Conservation (phyloP, 1,140 invertebrate genomes). For the Halesus radiatus region DNA sequence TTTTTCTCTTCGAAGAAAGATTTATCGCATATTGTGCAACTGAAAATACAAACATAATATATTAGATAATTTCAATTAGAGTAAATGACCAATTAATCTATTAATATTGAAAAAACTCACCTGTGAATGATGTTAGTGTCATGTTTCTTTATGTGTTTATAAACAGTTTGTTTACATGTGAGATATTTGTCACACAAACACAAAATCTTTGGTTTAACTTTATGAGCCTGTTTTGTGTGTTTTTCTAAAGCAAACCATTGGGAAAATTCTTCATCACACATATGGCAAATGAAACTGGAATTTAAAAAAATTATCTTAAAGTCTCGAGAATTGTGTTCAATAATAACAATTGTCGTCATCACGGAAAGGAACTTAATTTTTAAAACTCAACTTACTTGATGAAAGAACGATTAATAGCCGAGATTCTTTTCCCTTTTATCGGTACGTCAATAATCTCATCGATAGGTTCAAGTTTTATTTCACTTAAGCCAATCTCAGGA, state of each 20-base stretch:
- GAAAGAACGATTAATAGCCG: not conserved
- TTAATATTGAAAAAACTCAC: not conserved
- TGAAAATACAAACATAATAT: not conserved
- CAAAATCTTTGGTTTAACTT: conserved; percentile 8
- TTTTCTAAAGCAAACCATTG: conserved; percentile 9
- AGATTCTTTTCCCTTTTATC: not conserved
- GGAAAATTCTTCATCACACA: conserved; percentile 4
- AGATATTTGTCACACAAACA: conserved; percentile 21
- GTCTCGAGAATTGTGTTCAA: too few relatives aligned
- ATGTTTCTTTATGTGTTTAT: conserved; percentile 14
- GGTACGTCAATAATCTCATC: too few relatives aligned
- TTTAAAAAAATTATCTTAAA: too few relatives aligned
- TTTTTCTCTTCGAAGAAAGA: not conserved
- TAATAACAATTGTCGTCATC: too few relatives aligned
- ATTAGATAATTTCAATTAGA: too few relatives aligned
- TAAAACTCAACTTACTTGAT: not conserved
- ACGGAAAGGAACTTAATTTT: not conserved
- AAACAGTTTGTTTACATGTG: not conserved
- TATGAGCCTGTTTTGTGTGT: not conserved
- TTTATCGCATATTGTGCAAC: not conserved
- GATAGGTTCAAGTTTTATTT: too few relatives aligned
- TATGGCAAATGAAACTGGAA: conserved; percentile 12
- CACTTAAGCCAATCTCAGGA: too few relatives aligned
- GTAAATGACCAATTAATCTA: too few relatives aligned
- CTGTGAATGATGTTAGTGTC: not conserved